Evolutionary conservation across 2,113 vertebrate genomes (phyloP), one percentile per base, ranked within the genome.

Genomic region (Oreotrochilus melanogaster): DNA sequence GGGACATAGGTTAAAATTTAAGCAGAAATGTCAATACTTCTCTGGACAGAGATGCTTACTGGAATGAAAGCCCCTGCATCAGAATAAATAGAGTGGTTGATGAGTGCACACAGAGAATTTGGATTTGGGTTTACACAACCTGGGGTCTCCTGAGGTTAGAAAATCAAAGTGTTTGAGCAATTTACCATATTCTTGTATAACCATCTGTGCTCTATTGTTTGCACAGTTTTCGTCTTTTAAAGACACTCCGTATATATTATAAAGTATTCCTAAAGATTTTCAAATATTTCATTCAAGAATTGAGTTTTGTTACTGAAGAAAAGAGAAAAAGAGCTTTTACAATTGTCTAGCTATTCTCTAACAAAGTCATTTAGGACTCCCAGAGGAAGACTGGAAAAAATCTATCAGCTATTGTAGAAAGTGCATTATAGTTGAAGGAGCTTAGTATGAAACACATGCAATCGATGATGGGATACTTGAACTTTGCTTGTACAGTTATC

Each of bases 391-490:
- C 35, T 56, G 58, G 78, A 93, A 95, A 97, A 97, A 97, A 97
- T 97, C 94, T 97, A 96, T 96, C 94, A 90, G 93, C 86, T 92
- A 71, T 82, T 96, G 96, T 94, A 97, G 90, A 94, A 95, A 96
- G 95, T 88, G 78, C 93, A 93, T 95, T 97, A 95, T 27, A 96
- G 93, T 74, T 72, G 94, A 97, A 97, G 88, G 80, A 96, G 95
- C 93, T 97, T 96, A 92, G 91, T 61, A 88, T 85, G 93, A 97
- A 96, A 95, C 92, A 96, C 78, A 73, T 92, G 84, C 96, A 95
- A 96, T 97, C 96, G 86, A 97, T 97, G 93, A 95, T 90, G 90
- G 84, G 75, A 94, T 94, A 93, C 95, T 95, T 97, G 97, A 97
- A 97, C 95, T 97, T 96, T 84, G 76, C 93, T 97, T 96, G 69